Evolutionary conservation across 2,888 invertebrate species (phyloP), one percentile per base, ranked within the genome.

Genomic region (Leucoptera coffeella): DNA sequence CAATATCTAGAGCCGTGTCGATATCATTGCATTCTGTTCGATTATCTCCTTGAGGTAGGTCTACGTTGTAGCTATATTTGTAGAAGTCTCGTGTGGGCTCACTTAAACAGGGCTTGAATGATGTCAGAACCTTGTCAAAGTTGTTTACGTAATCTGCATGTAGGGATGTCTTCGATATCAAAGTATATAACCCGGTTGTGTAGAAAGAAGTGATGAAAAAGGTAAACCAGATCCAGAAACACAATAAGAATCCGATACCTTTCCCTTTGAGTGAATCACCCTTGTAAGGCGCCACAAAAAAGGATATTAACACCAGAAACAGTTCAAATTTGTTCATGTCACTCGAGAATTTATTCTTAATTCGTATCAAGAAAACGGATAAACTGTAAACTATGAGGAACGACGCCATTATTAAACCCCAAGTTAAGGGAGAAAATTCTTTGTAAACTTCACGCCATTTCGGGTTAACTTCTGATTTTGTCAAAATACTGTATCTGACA

Each of bases 131-230:
- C n/a, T n/a, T n/a, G n/a, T n/a, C n/a, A n/a, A n/a, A n/a, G n/a
- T n/a, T n/a, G n/a, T n/a, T n/a, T n/a, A n/a, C n/a, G n/a, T n/a
- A n/a, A n/a, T n/a, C n/a, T n/a, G n/a, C n/a, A n/a, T n/a, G n/a
- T n/a, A n/a, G n/a, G n/a, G n/a, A n/a, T n/a, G n/a, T n/a, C n/a
- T n/a, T n/a, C n/a, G n/a, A n/a, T 15, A 53, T 36, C 21, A 57
- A 42, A 34, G 53, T 51, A 29, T 44, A 50, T 13, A 57, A 35
- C 9, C 48, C 45, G 4, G 57, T 54, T 24, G 45, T 52, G 29
- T 59, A 62, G 34, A 62, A 59, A 30, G 39, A 55, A 3, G 33
- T 36, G 8, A 60, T 45, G 23, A 48, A 56, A 32, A 50, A 61
- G 20, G 56, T 46, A 17, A 54, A 61, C 46, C 50, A 48, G 31